A percentile compares a stretch with the other conserved stretches of the same genome.
phyloP scores from a whole-genome alignment of 1,140 invertebrate species.

The Tachypleus tridentatus region DNA sequence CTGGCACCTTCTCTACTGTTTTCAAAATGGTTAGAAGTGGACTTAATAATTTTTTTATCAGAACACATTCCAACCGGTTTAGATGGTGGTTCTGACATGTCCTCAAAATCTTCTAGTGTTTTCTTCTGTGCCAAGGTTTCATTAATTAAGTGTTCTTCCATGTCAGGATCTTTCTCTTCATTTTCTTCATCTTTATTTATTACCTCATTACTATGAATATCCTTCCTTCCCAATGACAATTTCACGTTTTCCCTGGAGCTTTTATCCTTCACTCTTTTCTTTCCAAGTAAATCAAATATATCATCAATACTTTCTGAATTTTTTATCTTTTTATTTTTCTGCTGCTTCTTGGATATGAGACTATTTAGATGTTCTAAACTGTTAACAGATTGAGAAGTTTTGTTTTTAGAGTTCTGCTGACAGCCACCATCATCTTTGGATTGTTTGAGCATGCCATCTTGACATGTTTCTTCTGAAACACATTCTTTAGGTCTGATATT shows the following conservation, averaged over 20 bases:
- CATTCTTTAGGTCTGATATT: too few species aligned
- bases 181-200: constrained; percentile 19
- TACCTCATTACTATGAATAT: constrained; percentile 10
- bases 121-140: neutral
- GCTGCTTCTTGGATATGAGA: too few species aligned
- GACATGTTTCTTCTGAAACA: too few species aligned
- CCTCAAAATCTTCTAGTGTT: constrained; percentile 1
- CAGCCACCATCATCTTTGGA: too few species aligned
- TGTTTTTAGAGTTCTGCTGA: too few species aligned
- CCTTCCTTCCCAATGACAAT: neutral
- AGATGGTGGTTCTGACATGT: neutral
- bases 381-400: too few species aligned
- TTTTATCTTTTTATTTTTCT: constrained; percentile 2
- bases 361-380: too few species aligned
- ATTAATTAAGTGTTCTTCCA: neutral
- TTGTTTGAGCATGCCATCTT: too few species aligned
- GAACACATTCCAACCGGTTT: constrained; percentile 1
- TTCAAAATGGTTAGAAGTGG: constrained; percentile 11
- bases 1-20: constrained; percentile 9
- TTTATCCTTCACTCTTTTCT: neutral
- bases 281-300: neutral
- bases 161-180: constrained; percentile 10
- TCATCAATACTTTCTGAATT: constrained; percentile 2
- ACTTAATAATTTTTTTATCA: neutral
- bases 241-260: neutral